Conservation (phyloP, 2,113 vertebrate species). For the Falco punctatus region DNA sequence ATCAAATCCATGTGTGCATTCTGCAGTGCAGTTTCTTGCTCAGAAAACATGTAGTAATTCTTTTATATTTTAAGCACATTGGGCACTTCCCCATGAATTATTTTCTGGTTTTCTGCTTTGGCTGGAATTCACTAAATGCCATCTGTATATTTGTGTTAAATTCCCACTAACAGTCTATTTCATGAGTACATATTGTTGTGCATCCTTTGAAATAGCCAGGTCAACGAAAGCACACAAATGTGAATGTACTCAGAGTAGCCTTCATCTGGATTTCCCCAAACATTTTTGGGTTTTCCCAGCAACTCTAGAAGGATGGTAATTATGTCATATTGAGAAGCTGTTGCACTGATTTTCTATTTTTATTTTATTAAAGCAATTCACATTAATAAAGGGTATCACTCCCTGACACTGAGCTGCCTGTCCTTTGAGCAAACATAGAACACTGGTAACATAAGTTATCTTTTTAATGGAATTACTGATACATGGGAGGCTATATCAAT, state of each 20-base stretch:
- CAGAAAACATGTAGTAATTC: background rate
- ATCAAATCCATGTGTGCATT: background rate
- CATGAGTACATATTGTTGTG: background rate
- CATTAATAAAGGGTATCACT: background rate
- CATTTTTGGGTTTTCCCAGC: background rate
- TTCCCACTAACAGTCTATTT: background rate
- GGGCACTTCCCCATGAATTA: background rate
- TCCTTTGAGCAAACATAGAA: background rate
- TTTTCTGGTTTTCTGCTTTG: background rate
- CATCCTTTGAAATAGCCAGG: background rate
- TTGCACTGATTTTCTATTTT: background rate
- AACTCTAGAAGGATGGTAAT: background rate
- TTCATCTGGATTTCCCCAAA: background rate
- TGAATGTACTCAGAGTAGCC: background rate
- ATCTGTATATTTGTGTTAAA: background rate
- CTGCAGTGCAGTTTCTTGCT: background rate
- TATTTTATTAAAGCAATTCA: background rate
- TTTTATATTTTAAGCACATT: background rate
- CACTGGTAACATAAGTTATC: background rate
- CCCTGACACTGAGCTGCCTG: background rate
- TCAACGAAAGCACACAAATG: background rate
- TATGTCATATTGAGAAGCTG: background rate
- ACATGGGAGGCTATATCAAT: background rate
- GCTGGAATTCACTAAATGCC: background rate
- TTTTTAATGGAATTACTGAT: background rate